Base-by-base conservation (phyloP, 2,113 vertebrate species). In the Grammomys dolichurus region DNA sequence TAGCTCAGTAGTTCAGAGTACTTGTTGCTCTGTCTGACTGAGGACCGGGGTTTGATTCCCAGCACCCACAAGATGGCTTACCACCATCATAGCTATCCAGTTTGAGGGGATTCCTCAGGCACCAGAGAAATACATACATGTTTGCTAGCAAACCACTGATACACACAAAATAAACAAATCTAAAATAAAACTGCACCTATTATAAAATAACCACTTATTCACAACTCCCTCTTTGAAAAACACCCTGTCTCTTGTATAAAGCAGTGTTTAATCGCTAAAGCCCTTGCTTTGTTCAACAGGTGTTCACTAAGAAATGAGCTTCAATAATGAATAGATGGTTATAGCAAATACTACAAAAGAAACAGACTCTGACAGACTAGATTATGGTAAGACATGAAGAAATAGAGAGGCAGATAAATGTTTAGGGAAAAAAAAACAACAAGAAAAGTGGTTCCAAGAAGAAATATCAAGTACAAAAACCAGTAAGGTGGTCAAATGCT, bases 331-430 rank as follows among this genome's bases (percentile, higher is more conserved):
- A 51, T 65, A 22, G 58, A 46, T 56, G 48, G 24, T 63, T 84
- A 60, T 6, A 28, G 3, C 63, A 91, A 89, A 22, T 80, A 75
- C 51, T 80, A 93, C 40, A 31, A 84, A 96, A 94, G 24, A 89
- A 86, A 90, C 2, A 9, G 24, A 33, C 20, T 16, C 19, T 28
- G 56, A 40, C 20, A 26, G 89, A 94, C 24, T 80, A 88, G 14
- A 92, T 0, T 92, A 73, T 77, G 5, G 7, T 90, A 60, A 97
- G 12, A 69, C 84, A 94, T 48, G 43, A 90, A 94, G 67, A 36
- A 63, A 48, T 70, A 91, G 58, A 19, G 12, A 90, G 40, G 1
- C 65, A 96, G 51, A 48, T 87, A 95, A 58, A 48, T 87, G 67
- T 51, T n/a, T 7, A 33, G 28, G 26, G 17, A 7, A 1, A 48